Base-by-base conservation (phyloP, 2,797 vertebrate species). In the Pterois miles region DNA sequence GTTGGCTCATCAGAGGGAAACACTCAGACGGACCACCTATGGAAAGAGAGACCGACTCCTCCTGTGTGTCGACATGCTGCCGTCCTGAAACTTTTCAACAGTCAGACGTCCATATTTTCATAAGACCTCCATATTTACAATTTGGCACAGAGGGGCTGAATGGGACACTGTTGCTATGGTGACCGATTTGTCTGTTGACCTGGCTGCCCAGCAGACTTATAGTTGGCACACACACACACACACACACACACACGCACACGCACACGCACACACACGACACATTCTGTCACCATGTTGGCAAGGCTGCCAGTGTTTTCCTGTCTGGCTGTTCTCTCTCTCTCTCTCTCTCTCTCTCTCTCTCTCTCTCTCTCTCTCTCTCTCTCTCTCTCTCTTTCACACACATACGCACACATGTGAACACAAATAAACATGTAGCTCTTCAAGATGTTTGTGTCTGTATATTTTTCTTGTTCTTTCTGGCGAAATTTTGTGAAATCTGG, bases 261-360 rank as follows among this genome's bases (percentile, higher is more conserved):
- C 66, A 54, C 59, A 53, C 57, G 40, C 50, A 54, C 62, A 59
- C 57, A 62, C 48, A 64, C 64, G 72, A 65, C 80, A 75, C 76
- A 67, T 88, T 91, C 88, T 91, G 83, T 83, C 86, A 89, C 81
- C 89, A 81, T 91, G 85, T 88, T 95, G 93, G 92, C 91, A 92
- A 87, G 87, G 86, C 88, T 60, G 72, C 60, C 56, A 66, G 71
- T 89, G 84, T 85, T 89, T 80, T 81, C 78, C 56, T 83, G 63
- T 57, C 71, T 86, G 50, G 22, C 56, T 59, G 3, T 59, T 40
- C 52, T 38, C 23, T 54, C 23, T 25, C 13, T 25, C 53, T 29
- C 53, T 59, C 53, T 58, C 59, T 34, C 33, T 48, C 16, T 63
- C 8, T 62, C 13, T 36, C 11, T 22, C 58, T 7, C 22, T 16